Conservation (phyloP, 1,140 invertebrate species). For the Dolichoris vasculosae region DNA sequence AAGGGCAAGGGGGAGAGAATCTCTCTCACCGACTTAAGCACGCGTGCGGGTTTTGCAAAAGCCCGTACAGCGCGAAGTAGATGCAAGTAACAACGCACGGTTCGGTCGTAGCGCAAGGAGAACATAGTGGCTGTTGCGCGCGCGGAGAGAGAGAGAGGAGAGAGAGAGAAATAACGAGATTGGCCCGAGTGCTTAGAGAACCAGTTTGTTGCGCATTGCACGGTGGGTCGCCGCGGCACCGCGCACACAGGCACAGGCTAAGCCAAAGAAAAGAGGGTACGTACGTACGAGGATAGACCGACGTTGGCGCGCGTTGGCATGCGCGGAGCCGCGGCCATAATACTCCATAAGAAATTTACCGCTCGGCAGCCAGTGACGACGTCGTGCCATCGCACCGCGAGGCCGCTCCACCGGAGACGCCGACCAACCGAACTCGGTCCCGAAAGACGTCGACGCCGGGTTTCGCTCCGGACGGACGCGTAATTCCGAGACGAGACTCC, state of each 20-base stretch:
- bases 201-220: conserved; percentile 57
- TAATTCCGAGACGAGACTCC: neutral
- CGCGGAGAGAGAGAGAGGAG: neutral
- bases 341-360: conserved; percentile 66
- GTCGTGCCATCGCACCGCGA: neutral
- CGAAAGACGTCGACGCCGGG: neutral
- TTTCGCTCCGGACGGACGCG: too few species aligned
- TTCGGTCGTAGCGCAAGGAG: neutral
- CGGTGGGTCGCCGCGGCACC: conserved; percentile 11
- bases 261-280: conserved; percentile 52
- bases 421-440: conserved; percentile 33
- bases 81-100: conserved; percentile 21
- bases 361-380: conserved; percentile 60
- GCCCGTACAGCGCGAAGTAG: conserved; percentile 22
- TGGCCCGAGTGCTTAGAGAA: conserved; percentile 54
- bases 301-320: conserved; percentile 62
- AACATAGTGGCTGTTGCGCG: neutral
- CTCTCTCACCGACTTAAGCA: neutral
- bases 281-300: conserved; percentile 51
- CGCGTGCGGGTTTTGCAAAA: conserved; percentile 10
- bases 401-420: conserved; percentile 21
- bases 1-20: neutral
- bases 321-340: conserved; percentile 64
- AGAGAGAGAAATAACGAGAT: conserved; percentile 38
- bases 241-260: neutral